Percentiles rank a stretch among this genome's conserved stretches.
These are phyloP conservation scores for Pungitius pungitius DNA, from an alignment of 2,113 vertebrate genomes.

Conservation along the genomic window DNA sequence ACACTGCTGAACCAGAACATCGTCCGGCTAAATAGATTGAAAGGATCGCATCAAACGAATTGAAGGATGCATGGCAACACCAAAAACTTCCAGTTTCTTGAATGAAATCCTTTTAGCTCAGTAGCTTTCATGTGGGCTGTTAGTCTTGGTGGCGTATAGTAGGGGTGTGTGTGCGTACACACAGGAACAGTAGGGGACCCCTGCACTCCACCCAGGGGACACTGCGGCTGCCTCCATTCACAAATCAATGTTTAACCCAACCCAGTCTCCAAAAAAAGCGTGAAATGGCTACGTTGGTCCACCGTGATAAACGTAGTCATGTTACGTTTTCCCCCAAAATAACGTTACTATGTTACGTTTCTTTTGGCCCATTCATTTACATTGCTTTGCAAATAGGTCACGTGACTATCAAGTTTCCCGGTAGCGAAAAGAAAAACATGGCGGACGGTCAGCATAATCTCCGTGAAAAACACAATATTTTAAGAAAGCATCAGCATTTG, in stretches of 20 bases:
- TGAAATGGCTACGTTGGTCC: too few relatives aligned
- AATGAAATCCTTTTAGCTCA: constrained; percentile 57
- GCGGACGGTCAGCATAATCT: too few relatives aligned
- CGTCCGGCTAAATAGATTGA: neutral
- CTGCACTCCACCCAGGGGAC: constrained; percentile 66
- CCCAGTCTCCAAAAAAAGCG: too few relatives aligned
- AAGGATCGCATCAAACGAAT: neutral
- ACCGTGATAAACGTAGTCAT: too few relatives aligned
- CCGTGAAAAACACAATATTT: too few relatives aligned
- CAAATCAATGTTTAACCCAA: constrained; percentile 86
- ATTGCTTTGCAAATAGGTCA: too few relatives aligned
- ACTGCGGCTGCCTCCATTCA: constrained; percentile 76
- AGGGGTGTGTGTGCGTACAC: constrained; percentile 69
- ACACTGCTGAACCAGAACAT: neutral
- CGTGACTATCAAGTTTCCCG: too few relatives aligned
- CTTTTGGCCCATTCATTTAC: too few relatives aligned
- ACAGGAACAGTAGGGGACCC: constrained; percentile 74
- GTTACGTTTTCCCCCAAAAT: too few relatives aligned
- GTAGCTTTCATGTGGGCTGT: constrained; percentile 67
- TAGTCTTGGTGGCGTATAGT: constrained; percentile 70
- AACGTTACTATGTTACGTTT: too few relatives aligned
- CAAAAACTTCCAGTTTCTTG: constrained; percentile 20
- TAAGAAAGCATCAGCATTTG: too few relatives aligned
- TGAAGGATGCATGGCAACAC: neutral
- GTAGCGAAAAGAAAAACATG: too few relatives aligned